Evolutionary conservation across 2,113 vertebrate species (phyloP), one percentile per base, ranked within the genome.

Genomic region (Rhodinocichla rosea): DNA sequence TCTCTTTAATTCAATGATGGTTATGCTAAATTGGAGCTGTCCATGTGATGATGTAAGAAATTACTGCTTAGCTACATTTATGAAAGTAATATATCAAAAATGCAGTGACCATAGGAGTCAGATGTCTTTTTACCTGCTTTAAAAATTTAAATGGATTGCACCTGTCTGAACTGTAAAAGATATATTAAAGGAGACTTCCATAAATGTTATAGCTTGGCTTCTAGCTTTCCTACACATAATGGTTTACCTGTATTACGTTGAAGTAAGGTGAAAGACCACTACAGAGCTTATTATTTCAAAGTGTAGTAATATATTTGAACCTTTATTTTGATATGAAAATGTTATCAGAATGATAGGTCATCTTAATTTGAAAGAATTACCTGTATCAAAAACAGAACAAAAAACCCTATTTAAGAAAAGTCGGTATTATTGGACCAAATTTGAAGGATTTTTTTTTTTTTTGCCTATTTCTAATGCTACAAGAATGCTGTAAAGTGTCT

Each of bases 401-500:
- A 95, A 94, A 94, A 76, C 92, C 87, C 85, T 92, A 87, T 87
- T 94, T 84, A 96, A 91, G 97, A 97, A 63, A 97, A 97, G 96
- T 97, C 82, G 37, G 95, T 98, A 97, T 97, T 98, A 98, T 93
- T 91, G 96, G 98, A 97, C 98, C 98, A 98, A 98, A 99, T 96
- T 97, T 97, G 97, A 92, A 97, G 97, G 98, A 97, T 89, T 97
- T 97, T 95, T 97, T 90, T 97, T 97, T 97, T 95, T 98, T 98
- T 98, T 98, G 98, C 98, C 98, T 98, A 97, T 97, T 98, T 98
- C 98, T 97, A 98, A 98, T 97, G 97, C 98, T 98, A 98, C 98
- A 98, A 98, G 98, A 98, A 98, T 98, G 96, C 97, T 98, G 98
- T 98, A 97, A 97, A 96, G 96, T 98, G 98, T 98, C 97, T 98